Evolutionary conservation across 2,797 vertebrate species (phyloP), one percentile per base, ranked within the genome.

Genomic region (Rhynchonycteris naso): DNA sequence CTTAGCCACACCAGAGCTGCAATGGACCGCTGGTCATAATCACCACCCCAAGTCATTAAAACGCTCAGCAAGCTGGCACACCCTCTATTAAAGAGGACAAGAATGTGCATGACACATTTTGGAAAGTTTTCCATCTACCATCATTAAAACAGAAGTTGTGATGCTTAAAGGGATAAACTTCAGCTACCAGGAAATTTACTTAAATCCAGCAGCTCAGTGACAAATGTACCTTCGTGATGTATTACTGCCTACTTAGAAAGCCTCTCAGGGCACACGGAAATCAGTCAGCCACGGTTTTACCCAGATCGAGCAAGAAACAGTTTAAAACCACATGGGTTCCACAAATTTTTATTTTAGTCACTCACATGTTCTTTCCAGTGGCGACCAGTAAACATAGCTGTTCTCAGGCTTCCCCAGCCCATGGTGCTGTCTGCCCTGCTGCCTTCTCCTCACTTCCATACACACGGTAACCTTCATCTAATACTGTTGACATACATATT

Each of bases 141-240:
- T 43, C 76, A 71, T 43, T 56, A 84, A 85, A 68, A 76, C 75
- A 71, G 59, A 52, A 76, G 72, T 95, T 88, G 81, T 84, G 72
- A 63, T 78, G 87, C 96, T 95, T 94, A 94, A 86, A 94, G 94
- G 65, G 87, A 95, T 91, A 83, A 94, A 93, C 59, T 85, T 89
- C 50, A 84, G 61, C 54, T 69, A 69, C 28, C 1, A 84, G 66
- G 75, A 92, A 89, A 86, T 28, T 38, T 15, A 68, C 52, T 63
- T 38, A 86, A 47, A 91, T 52, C 89, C 74, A 7, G 79, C 59
- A 88, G 86, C 86, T 91, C 69, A 63, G 80, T 11, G 61, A 92
- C 81, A 65, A 68, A 75, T 18, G 15, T 0, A 10, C 69, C 68
- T 54, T 88, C 54, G 78, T 6, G 0, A 38, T 3, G 30, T 65